Evolutionary conservation across 2,797 vertebrate genomes (phyloP).

Genomic region (Periophthalmus magnuspinnatus): DNA sequence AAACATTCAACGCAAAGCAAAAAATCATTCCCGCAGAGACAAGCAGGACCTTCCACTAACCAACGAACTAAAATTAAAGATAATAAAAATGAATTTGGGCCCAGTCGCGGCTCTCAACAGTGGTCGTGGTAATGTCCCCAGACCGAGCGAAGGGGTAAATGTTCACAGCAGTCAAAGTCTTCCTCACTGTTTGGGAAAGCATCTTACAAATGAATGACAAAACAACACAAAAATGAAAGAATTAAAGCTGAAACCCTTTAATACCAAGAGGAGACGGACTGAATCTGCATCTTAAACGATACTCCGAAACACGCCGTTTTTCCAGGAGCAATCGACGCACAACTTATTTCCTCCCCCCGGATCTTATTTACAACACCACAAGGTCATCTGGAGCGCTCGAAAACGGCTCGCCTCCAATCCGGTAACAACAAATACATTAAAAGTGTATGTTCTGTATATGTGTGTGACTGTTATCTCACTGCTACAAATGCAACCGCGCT

Average conservation of each 20-base stretch:
- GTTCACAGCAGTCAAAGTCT: background rate
- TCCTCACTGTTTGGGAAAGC: background rate
- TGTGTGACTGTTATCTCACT: slow-evolving; percentile 42
- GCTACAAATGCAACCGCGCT: slow-evolving; percentile 63
- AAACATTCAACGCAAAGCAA: too few species aligned
- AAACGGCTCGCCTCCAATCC: slow-evolving; percentile 33
- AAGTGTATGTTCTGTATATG: slow-evolving; percentile 16
- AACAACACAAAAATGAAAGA: background rate
- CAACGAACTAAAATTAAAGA: too few species aligned
- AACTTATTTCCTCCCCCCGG: slow-evolving; percentile 11
- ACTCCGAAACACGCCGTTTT: background rate
- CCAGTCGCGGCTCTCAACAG: too few species aligned
- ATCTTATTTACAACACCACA: slow-evolving; percentile 43
- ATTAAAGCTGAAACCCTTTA: background rate
- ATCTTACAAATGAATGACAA: background rate
- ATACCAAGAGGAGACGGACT: background rate
- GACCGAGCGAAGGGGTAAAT: too few species aligned
- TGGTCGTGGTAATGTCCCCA: too few species aligned
- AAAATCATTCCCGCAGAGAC: too few species aligned
- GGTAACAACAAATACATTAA: slow-evolving; percentile 26
- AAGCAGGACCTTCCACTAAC: too few species aligned
- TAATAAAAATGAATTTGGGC: too few species aligned
- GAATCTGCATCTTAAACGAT: background rate
- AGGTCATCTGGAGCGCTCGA: slow-evolving; percentile 49
- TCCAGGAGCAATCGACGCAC: background rate